Evolutionary conservation across 2,113 vertebrate species (phyloP), one percentile per base, ranked within the genome.

Genomic region (Alaudala cheleensis): DNA sequence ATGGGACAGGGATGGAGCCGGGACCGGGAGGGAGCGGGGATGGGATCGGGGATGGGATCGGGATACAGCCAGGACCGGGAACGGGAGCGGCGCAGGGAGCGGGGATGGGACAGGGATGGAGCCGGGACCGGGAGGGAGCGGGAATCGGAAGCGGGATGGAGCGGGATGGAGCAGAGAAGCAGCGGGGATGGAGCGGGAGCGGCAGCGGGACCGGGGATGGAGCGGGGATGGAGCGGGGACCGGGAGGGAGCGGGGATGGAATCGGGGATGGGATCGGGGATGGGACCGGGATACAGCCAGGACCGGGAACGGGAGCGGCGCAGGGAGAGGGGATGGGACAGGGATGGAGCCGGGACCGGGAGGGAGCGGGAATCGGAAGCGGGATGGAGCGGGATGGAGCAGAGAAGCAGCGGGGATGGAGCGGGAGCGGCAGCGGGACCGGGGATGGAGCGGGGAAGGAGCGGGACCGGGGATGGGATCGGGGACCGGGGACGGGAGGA

Each of bases 71-170:
- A 10, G 37, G 37, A 37, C 37, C 37, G 37, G 13, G 26, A 26
- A 28, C 19, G 3, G 12, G 24, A 42, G 15, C 1, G 31, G 42
- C 18, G 11, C 40, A 2, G 25, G 66, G 6, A 47, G 0, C 2
- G 6, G 53, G 6, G 39, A 37, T 37, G 37, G 37, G 10, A 10
- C 37, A 8, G 37, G 37, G 37, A 37, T 37, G 37, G 37, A 37
- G 37, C 37, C 37, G 37, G 37, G 37, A 37, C 37, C 37, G 37
- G 37, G 50, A 53, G 11, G 53, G 28, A 58, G 2, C 7, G 3
- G 8, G 26, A n/a, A n/a, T n/a, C n/a, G n/a, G 21, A 31, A 25
- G 11, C 40, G 4, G 45, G 47, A 49, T 12, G 37, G 37, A 37
- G 37, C 37, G 37, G 37, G 37, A 37, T 37, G 37, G 37, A 37